Evolutionary conservation across 2,888 invertebrate genomes (phyloP).

Genomic region (Hanleya hanleyi): DNA sequence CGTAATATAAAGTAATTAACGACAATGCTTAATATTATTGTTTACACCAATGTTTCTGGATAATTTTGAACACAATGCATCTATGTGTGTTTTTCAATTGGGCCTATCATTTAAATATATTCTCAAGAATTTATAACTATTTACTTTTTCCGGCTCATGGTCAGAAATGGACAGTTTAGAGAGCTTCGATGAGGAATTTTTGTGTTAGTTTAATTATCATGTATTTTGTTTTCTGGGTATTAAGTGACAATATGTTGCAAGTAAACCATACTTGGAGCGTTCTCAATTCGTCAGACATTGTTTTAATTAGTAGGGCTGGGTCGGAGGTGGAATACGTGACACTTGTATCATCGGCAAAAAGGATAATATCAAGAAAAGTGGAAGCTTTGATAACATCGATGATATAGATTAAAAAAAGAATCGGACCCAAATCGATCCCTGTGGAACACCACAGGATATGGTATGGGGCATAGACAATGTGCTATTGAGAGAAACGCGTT

Average conservation of each 20-base stretch:
- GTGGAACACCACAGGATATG: background rate
- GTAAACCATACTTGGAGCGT: background rate
- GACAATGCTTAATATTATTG: background rate
- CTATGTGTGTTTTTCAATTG: background rate
- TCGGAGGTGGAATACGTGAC: background rate
- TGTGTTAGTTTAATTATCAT: background rate
- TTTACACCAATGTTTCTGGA: background rate
- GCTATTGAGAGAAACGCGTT: background rate
- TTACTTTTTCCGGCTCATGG: background rate
- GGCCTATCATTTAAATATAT: background rate
- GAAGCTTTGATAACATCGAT: background rate
- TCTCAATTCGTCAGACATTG: background rate
- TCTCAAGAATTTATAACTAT: background rate
- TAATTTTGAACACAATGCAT: background rate
- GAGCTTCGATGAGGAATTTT: background rate
- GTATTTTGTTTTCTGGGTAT: background rate
- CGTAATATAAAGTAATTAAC: background rate
- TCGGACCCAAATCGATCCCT: background rate
- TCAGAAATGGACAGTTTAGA: background rate
- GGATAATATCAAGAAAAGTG: background rate
- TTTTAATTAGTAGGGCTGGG: background rate
- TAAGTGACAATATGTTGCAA: background rate
- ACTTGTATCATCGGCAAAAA: background rate
- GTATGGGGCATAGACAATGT: background rate
- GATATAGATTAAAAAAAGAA: background rate